Evolutionary conservation across 2,113 vertebrate genomes (phyloP).

Genomic region (Emydura subglobosa): DNA sequence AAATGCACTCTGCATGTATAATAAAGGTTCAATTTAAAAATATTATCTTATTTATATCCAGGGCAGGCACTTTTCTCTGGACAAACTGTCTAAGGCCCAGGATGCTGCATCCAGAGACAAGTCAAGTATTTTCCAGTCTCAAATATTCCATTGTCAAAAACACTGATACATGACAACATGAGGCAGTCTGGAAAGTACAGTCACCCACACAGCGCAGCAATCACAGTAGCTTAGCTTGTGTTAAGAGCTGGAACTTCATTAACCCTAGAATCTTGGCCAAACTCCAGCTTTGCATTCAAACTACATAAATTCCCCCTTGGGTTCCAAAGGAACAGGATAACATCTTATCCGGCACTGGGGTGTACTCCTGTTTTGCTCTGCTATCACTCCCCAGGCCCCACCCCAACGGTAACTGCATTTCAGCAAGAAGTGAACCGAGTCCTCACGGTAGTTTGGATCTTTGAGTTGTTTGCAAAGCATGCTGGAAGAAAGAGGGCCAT

Average conservation of each 20-base stretch:
- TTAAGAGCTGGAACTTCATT: neutral
- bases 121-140: neutral
- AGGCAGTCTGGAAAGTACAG: neutral
- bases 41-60: neutral
- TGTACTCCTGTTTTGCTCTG: neutral
- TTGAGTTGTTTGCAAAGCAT: neutral
- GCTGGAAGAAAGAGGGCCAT: neutral
- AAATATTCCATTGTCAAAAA: neutral
- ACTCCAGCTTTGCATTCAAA: neutral
- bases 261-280: neutral
- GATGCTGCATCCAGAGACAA: neutral
- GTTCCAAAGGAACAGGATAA: neutral
- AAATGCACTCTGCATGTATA: neutral
- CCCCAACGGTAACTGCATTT: neutral
- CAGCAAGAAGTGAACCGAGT: neutral
- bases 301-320: neutral
- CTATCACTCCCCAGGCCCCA: neutral
- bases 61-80: neutral
- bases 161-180: accelerated
- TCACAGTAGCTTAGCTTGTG: accelerated
- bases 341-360: neutral
- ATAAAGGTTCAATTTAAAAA: neutral
- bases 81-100: neutral
- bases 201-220: neutral
- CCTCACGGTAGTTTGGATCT: neutral